Evolutionary conservation across 2,888 invertebrate species (phyloP).

Genomic region (Argyresthia goedartella): DNA sequence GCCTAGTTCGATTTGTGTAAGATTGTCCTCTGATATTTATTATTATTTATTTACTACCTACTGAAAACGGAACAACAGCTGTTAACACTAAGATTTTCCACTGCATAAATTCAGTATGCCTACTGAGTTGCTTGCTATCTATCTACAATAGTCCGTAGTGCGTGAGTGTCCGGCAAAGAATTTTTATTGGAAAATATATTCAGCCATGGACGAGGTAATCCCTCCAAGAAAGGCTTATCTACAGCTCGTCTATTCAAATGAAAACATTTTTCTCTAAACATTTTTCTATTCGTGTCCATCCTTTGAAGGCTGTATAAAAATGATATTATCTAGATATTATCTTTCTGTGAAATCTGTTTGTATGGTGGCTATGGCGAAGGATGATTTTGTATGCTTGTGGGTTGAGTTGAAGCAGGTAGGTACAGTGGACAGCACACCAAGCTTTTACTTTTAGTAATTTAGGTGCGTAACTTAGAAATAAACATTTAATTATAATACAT

Average conservation of each 20-base stretch:
- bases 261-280: too few relatives aligned
- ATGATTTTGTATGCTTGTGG: constrained; percentile 7
- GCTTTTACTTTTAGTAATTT: constrained; percentile 37
- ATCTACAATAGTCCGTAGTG: too few relatives aligned
- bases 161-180: constrained; percentile 45
- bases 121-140: too few relatives aligned
- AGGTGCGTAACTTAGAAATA: too few relatives aligned
- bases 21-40: too few relatives aligned
- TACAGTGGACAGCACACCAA: constrained; percentile 4
- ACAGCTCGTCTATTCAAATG: constrained; percentile 54
- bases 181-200: constrained; percentile 13
- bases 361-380: constrained; percentile 15
- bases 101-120: too few relatives aligned
- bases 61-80: too few relatives aligned
- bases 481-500: too few relatives aligned
- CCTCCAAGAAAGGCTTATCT: constrained; percentile 43
- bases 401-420: too few relatives aligned
- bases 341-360: constrained; percentile 24
- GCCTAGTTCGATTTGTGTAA: too few relatives aligned
- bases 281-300: constrained; percentile 43
- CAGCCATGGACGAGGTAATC: constrained; percentile 26
- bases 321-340: background rate
- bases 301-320: constrained; percentile 1
- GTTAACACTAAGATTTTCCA: too few relatives aligned
- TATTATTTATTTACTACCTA: too few relatives aligned